Evolutionary conservation across 2,888 invertebrate genomes (phyloP).

Genomic region (Noctua janthe): DNA sequence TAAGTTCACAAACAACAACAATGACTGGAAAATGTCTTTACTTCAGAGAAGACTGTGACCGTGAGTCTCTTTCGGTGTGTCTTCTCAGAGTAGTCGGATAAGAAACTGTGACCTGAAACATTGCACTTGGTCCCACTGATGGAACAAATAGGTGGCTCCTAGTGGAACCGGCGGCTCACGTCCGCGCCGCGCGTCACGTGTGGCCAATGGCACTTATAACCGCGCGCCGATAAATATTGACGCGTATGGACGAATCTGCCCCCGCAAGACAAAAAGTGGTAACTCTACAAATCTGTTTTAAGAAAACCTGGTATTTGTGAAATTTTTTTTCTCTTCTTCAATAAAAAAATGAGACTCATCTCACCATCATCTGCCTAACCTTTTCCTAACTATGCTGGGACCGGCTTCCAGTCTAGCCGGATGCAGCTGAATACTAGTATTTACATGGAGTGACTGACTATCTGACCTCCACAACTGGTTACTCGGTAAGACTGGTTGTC

Average conservation of each 20-base stretch:
- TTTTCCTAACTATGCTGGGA: neutral
- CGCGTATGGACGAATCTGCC: constrained; percentile 39
- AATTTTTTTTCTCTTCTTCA: too few species aligned
- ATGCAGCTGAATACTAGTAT: neutral
- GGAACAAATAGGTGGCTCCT: neutral
- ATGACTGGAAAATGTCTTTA: neutral
- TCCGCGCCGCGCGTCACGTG: constrained; percentile 53
- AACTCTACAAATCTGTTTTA: neutral
- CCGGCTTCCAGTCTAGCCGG: neutral
- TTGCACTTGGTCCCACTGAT: neutral
- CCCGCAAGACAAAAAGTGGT: neutral
- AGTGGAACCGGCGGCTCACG: neutral
- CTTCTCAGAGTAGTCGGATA: neutral
- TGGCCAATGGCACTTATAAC: constrained; percentile 54
- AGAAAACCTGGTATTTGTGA: neutral
- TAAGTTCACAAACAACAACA: neutral
- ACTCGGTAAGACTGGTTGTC: neutral
- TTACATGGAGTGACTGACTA: neutral
- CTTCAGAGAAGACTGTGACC: neutral
- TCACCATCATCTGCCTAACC: neutral
- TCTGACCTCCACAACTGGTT: neutral
- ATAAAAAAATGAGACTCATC: neutral
- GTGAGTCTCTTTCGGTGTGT: neutral
- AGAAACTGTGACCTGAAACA: neutral
- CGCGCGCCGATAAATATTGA: constrained; percentile 53